Evolutionary conservation across 2,888 invertebrate genomes (phyloP).

Genomic region (Microctonus brassicae): DNA sequence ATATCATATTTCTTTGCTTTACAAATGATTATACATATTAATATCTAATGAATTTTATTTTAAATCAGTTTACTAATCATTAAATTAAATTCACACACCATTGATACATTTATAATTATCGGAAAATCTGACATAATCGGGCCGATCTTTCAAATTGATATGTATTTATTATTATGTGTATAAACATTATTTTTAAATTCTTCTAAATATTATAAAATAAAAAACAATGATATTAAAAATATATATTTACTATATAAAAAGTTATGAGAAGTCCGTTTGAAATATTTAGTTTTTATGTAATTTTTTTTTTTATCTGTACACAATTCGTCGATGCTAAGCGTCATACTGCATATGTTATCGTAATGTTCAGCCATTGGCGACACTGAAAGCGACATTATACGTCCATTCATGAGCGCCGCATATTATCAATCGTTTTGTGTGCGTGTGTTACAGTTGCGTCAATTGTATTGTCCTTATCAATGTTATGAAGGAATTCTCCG

Average conservation of each 20-base stretch:
- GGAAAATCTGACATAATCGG: not conserved
- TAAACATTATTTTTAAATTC: not conserved
- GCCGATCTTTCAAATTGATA: not conserved
- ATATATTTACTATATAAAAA: not conserved
- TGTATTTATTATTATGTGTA: not conserved
- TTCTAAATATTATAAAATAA: too few species aligned
- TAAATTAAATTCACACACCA: too few species aligned
- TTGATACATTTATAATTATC: too few species aligned
- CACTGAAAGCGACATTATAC: slow-evolving; percentile 17
- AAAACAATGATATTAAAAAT: too few species aligned
- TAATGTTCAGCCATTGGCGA: slow-evolving; percentile 18
- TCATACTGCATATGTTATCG: slow-evolving; percentile 15
- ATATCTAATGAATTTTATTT: too few species aligned
- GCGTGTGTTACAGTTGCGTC: not conserved
- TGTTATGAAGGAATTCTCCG: not conserved
- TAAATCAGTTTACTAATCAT: too few species aligned
- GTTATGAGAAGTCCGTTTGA: too few species aligned
- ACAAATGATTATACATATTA: too few species aligned
- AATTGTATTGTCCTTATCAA: slow-evolving; percentile 5
- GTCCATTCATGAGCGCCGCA: slow-evolving; percentile 28
- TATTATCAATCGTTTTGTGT: slow-evolving; percentile 15
- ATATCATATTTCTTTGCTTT: not conserved
- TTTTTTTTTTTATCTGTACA: not conserved
- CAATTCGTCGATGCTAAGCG: slow-evolving; percentile 19
- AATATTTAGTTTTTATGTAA: not conserved